Base-by-base conservation (phyloP, 2,888 invertebrate genomes). In the Andricus quercusramuli region DNA sequence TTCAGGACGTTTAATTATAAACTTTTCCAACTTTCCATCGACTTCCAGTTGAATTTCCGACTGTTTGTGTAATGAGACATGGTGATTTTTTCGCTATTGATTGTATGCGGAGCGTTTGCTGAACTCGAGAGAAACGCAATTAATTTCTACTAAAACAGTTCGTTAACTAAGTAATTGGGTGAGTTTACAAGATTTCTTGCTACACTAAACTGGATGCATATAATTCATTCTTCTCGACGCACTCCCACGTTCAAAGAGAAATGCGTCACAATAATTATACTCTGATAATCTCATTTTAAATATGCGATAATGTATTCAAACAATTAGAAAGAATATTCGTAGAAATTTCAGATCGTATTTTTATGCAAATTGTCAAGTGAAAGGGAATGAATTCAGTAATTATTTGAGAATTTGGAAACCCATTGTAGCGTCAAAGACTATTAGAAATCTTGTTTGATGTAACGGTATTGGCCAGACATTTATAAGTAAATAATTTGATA, bases 111-210 rank as follows among this genome's bases (percentile, higher is more conserved):
- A n/a, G 29, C 41, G 25, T 70, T 70, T 47, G 47, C 47, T 70
- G 22, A 70, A 70, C 68, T 74, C 51, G 13, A 11, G 32, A 74
- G 74, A 74, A 74, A 56, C 56, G 56, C 56, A 56, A 74, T 74
- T 74, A 74, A 74, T 74, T 74, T 74, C 74, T 56, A 29, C 74
- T 74, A 74, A 74, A 56, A 56, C 74, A 56, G 74, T 56, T 74
- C 74, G 51, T 74, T 74, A 51, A 56, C 32, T 74, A 56, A 74
- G 51, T 56, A 74, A 74, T 74, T 74, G 32, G 51, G 11, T 74
- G 56, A 74, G 74, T 74, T 74, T 74, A 56, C 22, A 56, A 56
- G 29, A 56, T 74, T 74, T 56, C n/a, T 56, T 51, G n/a, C 11
- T n/a, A 3, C 15, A 25, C 62, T 62, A 62, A 62, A 47, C 74